Conservation (phyloP, 2,888 invertebrate species). For the Sphinx pinastri region DNA sequence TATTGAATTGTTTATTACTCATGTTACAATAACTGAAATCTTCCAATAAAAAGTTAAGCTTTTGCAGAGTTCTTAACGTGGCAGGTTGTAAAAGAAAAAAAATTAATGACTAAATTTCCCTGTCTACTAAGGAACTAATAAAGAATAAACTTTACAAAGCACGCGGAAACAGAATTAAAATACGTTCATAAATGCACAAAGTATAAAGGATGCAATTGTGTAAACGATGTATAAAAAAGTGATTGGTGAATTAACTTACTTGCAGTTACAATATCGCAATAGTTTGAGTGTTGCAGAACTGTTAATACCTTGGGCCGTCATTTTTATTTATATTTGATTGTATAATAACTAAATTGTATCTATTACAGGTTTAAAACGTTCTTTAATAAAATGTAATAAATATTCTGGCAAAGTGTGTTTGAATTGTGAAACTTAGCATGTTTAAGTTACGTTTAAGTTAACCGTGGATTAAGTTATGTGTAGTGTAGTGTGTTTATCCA, state of each 20-base stretch:
- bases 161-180: no score
- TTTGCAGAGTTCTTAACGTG: no score
- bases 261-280: constrained; percentile 9
- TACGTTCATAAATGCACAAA: neutral
- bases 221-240: neutral
- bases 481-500: neutral
- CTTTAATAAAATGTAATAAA: neutral
- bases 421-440: neutral
- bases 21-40: no score
- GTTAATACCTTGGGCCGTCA: constrained; percentile 4
- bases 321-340: constrained; percentile 17
- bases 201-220: neutral
- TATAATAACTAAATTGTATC: neutral
- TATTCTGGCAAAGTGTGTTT: neutral
- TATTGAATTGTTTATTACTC: neutral
- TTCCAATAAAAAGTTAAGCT: no score
- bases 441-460: neutral
- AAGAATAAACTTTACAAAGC: no score
- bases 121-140: no score
- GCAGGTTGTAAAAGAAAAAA: no score
- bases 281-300: constrained; percentile 5
- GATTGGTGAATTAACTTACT: constrained; percentile 4
- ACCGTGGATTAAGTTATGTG: neutral
- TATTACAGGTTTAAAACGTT: neutral
- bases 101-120: no score